Percentiles rank a stretch among this genome's conserved stretches.
Conservation (phyloP, 2,113 vertebrate genomes). For the Oreotragus oreotragus region DNA sequence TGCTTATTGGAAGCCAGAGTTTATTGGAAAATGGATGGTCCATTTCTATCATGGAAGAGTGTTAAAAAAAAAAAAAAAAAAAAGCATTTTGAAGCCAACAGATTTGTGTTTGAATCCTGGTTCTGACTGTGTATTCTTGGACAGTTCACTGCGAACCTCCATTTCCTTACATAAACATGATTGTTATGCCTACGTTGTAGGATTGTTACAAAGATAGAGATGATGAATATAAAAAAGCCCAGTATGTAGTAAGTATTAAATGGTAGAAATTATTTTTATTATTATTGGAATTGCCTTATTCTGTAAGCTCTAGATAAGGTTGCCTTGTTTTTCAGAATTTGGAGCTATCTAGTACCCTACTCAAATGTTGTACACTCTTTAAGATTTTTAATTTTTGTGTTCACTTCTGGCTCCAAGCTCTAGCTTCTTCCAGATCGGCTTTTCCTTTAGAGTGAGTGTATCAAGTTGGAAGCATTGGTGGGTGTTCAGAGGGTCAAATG, state of each 20-base stretch:
- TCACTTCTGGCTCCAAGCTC: not conserved
- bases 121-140: not conserved
- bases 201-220: not conserved
- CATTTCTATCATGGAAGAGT: not conserved
- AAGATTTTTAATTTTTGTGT: not conserved
- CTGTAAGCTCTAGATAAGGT: not conserved
- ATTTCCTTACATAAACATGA: not conserved
- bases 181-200: no score
- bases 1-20: not conserved
- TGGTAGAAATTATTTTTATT: not conserved
- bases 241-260: no score
- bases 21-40: not conserved
- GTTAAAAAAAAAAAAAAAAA: not conserved
- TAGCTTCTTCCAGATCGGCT: not conserved
- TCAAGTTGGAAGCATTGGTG: not conserved
- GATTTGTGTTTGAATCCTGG: not conserved
- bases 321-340: not conserved
- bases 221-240: not conserved
- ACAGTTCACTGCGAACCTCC: not conserved
- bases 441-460: not conserved
- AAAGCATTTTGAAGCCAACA: not conserved
- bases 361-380: not conserved
- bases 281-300: not conserved
- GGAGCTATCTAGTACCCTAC: not conserved
- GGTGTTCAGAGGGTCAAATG: not conserved